Percentiles rank a stretch among this genome's conserved stretches.
phyloP scores from a whole-genome alignment of 2,888 invertebrate species.

The Ischnus inquisitorius region DNA sequence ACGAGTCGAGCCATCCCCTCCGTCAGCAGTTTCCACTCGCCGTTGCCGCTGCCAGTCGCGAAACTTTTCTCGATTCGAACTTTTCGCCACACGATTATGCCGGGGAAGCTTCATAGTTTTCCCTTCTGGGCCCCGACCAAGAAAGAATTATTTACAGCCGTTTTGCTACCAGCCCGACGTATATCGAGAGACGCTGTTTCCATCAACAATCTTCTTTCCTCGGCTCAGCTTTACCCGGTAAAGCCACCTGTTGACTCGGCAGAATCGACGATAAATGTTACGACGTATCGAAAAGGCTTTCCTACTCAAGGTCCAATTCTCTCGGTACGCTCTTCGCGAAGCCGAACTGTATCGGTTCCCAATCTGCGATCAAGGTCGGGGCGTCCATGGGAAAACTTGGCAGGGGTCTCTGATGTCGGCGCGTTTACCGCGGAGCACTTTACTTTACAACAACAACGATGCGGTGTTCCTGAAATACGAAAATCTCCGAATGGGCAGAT shows the following conservation, averaged over 20 bases:
- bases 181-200: conserved; percentile 40
- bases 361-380: neutral
- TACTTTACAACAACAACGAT: neutral
- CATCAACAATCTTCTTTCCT: conserved; percentile 56
- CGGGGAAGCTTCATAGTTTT: neutral
- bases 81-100: conserved; percentile 29
- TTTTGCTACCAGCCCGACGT: conserved; percentile 33
- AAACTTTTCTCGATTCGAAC: conserved; percentile 49
- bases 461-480: neutral
- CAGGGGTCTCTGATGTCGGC: neutral
- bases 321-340: neutral
- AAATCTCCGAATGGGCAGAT: neutral
- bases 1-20: neutral
- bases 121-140: neutral
- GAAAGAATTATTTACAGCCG: conserved; percentile 56
- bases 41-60: conserved; percentile 21
- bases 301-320: neutral
- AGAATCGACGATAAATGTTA: conserved; percentile 54
- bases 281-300: neutral
- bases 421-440: neutral
- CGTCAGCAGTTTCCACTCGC: conserved; percentile 62
- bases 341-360: neutral
- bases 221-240: conserved; percentile 34
- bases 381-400: neutral
- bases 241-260: conserved; percentile 68